Evolutionary conservation across 2,888 invertebrate species (phyloP).

Genomic region (Sminthurides aquaticus): DNA sequence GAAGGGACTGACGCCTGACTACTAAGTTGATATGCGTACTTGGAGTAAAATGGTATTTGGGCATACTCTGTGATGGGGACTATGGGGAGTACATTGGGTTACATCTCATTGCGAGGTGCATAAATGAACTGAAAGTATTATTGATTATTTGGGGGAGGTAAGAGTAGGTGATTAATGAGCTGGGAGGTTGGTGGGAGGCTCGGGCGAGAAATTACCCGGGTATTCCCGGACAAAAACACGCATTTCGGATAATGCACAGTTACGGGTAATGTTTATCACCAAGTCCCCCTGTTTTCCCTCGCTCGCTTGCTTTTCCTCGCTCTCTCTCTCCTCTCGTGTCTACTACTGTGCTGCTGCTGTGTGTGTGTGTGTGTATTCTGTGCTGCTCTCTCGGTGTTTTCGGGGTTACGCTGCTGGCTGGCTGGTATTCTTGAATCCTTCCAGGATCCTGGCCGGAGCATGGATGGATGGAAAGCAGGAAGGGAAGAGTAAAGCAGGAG

Average conservation of each 20-base stretch:
- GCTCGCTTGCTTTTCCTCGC: neutral
- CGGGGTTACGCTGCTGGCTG: neutral
- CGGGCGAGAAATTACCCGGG: slow-evolving; percentile 24
- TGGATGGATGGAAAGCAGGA: too few relatives aligned
- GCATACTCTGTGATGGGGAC: slow-evolving; percentile 21
- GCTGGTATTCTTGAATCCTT: too few relatives aligned
- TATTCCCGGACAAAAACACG: slow-evolving; percentile 25
- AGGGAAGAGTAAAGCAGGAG: too few relatives aligned
- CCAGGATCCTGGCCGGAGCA: too few relatives aligned
- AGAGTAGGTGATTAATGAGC: slow-evolving; percentile 31
- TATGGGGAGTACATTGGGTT: slow-evolving; percentile 18
- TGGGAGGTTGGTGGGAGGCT: slow-evolving; percentile 21
- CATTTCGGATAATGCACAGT: slow-evolving; percentile 30
- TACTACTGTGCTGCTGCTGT: too few relatives aligned
- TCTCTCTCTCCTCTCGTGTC: slow-evolving; percentile 6
- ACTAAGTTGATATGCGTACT: slow-evolving; percentile 24
- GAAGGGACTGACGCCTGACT: slow-evolving; percentile 24
- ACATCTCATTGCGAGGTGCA: slow-evolving; percentile 26
- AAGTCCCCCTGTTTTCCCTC: slow-evolving; percentile 23
- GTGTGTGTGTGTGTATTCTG: too few relatives aligned
- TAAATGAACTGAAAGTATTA: slow-evolving; percentile 31
- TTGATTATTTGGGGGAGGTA: slow-evolving; percentile 33
- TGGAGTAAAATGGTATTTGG: slow-evolving; percentile 21
- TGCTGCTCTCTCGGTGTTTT: slow-evolving; percentile 1
- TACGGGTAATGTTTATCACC: slow-evolving; percentile 29